phyloP scores from a whole-genome alignment of 2,888 invertebrate species.

The Dinocampus coccinellae region DNA sequence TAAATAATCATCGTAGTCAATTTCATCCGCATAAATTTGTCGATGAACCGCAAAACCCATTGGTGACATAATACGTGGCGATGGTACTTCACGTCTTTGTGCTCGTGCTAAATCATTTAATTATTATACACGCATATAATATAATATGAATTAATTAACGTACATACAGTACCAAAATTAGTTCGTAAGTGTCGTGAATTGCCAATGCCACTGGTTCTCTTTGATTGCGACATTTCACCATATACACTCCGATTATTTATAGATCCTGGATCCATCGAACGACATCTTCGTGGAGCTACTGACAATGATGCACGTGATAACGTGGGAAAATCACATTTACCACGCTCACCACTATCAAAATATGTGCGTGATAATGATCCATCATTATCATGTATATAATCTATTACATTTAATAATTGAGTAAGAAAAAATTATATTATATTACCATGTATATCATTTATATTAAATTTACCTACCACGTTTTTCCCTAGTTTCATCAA shows the following conservation, averaged over 20 bases:
- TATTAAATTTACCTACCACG: not conserved
- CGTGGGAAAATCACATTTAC: slow-evolving; percentile 2
- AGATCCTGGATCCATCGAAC: slow-evolving; percentile 53
- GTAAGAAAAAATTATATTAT: not conserved
- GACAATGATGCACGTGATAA: slow-evolving; percentile 19
- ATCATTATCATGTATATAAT: slow-evolving; percentile 3
- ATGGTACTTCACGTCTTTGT: slow-evolving; percentile 61
- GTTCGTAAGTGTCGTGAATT: slow-evolving; percentile 17
- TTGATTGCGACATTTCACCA: slow-evolving; percentile 50
- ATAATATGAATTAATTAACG: not conserved
- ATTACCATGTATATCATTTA: not conserved
- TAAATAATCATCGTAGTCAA: slow-evolving; percentile 74
- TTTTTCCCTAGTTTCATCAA: not conserved
- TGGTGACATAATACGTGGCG: slow-evolving; percentile 78
- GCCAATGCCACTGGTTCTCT: slow-evolving; percentile 38
- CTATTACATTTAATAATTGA: not conserved
- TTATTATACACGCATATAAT: not conserved
- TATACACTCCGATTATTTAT: slow-evolving; percentile 45
- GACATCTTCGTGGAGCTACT: slow-evolving; percentile 52
- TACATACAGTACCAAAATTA: slow-evolving; percentile 26
- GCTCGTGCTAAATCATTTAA: slow-evolving; percentile 51
- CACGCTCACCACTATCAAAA: not conserved
- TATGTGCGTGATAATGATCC: slow-evolving; percentile 8
- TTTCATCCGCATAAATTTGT: slow-evolving; percentile 74
- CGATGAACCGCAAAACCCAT: slow-evolving; percentile 77